Evolutionary conservation across 2,113 vertebrate species (phyloP), one percentile per base, ranked within the genome.

Genomic region (Caretta caretta): DNA sequence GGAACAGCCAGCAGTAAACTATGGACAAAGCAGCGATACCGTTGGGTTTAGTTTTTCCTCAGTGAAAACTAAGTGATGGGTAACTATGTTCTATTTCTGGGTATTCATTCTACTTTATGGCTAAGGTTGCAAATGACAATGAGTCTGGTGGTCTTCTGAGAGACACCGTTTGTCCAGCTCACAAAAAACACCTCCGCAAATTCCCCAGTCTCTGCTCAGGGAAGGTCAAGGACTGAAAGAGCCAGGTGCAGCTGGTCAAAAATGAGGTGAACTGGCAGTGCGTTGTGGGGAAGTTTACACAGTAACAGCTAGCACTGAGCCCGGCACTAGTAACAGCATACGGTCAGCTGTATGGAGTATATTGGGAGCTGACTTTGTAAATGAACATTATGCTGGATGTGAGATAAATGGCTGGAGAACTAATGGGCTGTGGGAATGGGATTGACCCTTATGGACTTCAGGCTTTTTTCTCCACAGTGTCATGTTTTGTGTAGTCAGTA

Each of bases 401-500:
- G 46, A 83, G 6, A 84, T 56, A 79, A 91, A 78, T 78, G 25
- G 7, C 42, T 6, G 7, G 65, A 42, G 79, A 95, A 82, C 85
- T 89, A 90, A 93, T 50, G 82, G 85, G 46, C 79, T 95, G 84
- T 85, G 25, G 83, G 93, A 86, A 76, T 38, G 62, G 72, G 76
- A 80, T 87, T 94, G 90, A 91, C 25, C 80, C 14, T 93, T 95
- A 57, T 57, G 85, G 89, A 85, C 48, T 96, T 92, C 56, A 59
- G 20, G n/a, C 14, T 11, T 88, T 49, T 88, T 97, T 92, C 20
- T 85, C 59, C 31, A 22, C 31, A 56, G 76, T 51, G 88, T 94
- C 90, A 46, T 79, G 19, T 35, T 97, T 92, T 90, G 48, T 80
- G 78, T 48, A 93, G 83, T 91, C 92, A 75, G 96, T 95, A 96